Conservation (phyloP, 2,797 vertebrate species). For the Sebastes diploproa region DNA sequence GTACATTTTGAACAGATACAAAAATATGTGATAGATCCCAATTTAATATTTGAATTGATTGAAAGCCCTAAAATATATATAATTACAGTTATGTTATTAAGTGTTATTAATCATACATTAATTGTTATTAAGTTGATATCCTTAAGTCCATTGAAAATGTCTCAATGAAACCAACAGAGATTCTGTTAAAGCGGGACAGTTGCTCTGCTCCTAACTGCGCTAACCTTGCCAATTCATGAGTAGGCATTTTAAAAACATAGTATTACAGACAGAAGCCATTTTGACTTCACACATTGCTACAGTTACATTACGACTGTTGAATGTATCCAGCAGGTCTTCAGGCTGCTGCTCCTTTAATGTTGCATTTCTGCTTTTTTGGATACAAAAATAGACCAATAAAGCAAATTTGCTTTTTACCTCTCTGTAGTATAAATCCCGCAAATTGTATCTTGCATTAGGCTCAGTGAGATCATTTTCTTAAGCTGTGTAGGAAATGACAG, state of each 20-base stretch:
- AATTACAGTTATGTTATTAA: neutral
- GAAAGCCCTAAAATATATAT: neutral
- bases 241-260: neutral
- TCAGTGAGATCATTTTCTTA: slow-evolving; percentile 61
- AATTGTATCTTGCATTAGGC: slow-evolving; percentile 77
- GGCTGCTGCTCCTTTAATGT: slow-evolving; percentile 1
- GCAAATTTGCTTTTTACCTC: slow-evolving; percentile 28
- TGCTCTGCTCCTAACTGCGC: neutral
- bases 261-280: neutral
- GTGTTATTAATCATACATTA: neutral
- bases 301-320: slow-evolving; percentile 1
- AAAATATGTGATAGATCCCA: no score
- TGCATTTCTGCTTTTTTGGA: neutral
- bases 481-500: slow-evolving; percentile 62
- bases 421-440: slow-evolving; percentile 52
- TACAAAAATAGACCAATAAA: slow-evolving; percentile 56
- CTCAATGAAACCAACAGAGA: neutral
- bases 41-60: no score
- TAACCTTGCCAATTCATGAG: neutral
- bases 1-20: no score
- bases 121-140: neutral
- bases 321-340: slow-evolving; percentile 5
- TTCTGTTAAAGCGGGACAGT: neutral
- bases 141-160: neutral
- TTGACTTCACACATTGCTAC: neutral